Evolutionary conservation across 2,888 invertebrate genomes (phyloP).

Genomic region (Drosophila mayaguana): DNA sequence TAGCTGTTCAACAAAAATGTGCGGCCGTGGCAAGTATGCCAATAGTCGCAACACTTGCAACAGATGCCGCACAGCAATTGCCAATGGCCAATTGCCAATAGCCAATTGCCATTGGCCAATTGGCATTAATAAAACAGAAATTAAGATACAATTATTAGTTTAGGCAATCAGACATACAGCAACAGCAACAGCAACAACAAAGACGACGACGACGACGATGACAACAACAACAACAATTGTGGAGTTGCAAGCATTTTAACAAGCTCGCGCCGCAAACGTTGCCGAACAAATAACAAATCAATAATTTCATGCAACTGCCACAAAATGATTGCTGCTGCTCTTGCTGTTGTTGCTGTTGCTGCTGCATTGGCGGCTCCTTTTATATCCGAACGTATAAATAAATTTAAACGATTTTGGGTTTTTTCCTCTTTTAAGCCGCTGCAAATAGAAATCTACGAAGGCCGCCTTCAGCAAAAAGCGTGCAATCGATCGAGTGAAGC

Average conservation of each 20-base stretch:
- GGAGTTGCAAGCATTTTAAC: slow-evolving; percentile 62
- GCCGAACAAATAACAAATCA: slow-evolving; percentile 72
- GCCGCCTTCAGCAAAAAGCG: slow-evolving; percentile 62
- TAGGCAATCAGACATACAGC: slow-evolving; percentile 54
- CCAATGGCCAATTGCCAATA: slow-evolving; percentile 47
- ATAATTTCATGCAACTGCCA: slow-evolving; percentile 71
- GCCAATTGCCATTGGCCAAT: slow-evolving; percentile 41
- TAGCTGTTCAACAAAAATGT: not conserved
- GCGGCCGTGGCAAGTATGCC: slow-evolving; percentile 18
- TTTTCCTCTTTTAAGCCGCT: slow-evolving; percentile 47
- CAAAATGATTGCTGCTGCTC: slow-evolving; percentile 61
- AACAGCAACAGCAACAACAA: slow-evolving; percentile 15
- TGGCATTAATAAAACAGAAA: slow-evolving; percentile 62
- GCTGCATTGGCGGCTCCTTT: slow-evolving; percentile 68
- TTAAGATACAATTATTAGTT: slow-evolving; percentile 70
- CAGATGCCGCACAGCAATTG: slow-evolving; percentile 25
- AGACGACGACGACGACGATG: slow-evolving; percentile 8
- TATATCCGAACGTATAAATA: slow-evolving; percentile 69
- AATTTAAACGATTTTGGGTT: slow-evolving; percentile 66
- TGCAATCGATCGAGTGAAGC: slow-evolving; percentile 47
- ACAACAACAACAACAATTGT: slow-evolving; percentile 8
- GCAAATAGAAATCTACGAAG: slow-evolving; percentile 70
- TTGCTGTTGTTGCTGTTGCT: slow-evolving; percentile 15
- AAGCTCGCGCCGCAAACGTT: slow-evolving; percentile 54
- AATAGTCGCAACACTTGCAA: slow-evolving; percentile 23